Evolutionary conservation across 2,888 invertebrate genomes (phyloP).

Genomic region (Chironomus riparius): DNA sequence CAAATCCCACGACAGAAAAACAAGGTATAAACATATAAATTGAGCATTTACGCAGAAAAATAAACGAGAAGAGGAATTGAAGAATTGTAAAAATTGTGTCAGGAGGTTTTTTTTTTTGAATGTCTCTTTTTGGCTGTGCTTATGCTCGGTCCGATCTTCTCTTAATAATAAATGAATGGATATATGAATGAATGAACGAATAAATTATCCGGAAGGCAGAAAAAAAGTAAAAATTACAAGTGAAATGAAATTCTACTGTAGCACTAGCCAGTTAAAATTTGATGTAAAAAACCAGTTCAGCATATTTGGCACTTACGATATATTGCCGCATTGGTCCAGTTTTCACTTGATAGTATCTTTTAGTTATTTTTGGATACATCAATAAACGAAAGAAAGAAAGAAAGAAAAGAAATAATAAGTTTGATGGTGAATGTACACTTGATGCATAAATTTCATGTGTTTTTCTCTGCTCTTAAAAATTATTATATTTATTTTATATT

Average conservation of each 20-base stretch:
- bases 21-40: too few relatives aligned
- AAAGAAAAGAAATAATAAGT: too few relatives aligned
- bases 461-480: too few relatives aligned
- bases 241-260: neutral
- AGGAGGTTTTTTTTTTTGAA: slow-evolving; percentile 1
- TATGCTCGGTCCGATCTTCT: neutral
- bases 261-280: neutral
- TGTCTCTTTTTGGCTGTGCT: neutral
- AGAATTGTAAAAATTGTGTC: neutral
- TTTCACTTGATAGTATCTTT: slow-evolving; percentile 3
- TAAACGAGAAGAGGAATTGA: too few relatives aligned
- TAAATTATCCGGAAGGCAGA: slow-evolving; percentile 4
- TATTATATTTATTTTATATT: neutral
- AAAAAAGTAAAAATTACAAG: slow-evolving; percentile 2
- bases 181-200: neutral
- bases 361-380: neutral
- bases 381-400: neutral
- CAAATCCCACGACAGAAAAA: neutral
- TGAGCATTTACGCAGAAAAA: too few relatives aligned
- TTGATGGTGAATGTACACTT: neutral
- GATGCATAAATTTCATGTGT: neutral
- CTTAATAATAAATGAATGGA: neutral
- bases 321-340: slow-evolving; percentile 11
- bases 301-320: neutral
- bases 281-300: neutral